Evolutionary conservation across 2,113 vertebrate species (phyloP).

Genomic region (Aix galericulata): DNA sequence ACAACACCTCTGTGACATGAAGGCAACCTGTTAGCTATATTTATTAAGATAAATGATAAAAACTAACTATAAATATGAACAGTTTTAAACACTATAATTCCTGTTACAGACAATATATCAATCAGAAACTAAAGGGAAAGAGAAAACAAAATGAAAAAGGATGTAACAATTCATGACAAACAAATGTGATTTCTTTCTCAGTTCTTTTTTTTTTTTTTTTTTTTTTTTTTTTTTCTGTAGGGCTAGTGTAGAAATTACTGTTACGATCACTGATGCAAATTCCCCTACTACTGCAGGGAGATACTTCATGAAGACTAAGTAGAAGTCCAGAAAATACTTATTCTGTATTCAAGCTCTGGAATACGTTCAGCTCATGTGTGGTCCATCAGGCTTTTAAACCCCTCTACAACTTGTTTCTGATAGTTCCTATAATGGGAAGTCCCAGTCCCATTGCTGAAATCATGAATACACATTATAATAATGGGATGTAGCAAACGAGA

Average conservation of each 20-base stretch:
- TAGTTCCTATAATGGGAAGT: background rate
- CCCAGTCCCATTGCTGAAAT: background rate
- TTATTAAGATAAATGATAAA: background rate
- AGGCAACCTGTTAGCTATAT: background rate
- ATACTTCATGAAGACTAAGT: background rate
- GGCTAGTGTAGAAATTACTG: background rate
- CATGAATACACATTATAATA: fast-evolving
- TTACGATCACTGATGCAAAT: background rate
- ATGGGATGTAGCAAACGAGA: background rate
- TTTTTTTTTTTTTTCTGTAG: background rate
- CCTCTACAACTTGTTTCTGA: background rate
- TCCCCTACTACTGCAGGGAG: background rate
- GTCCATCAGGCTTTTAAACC: background rate
- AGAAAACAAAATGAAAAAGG: background rate
- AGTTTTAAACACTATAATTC: background rate
- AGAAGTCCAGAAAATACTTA: background rate
- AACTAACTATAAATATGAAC: background rate
- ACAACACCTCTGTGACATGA: background rate
- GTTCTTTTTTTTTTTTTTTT: background rate
- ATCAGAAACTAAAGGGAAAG: background rate
- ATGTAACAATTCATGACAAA: background rate
- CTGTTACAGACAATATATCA: background rate
- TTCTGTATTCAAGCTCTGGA: background rate
- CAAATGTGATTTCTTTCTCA: background rate
- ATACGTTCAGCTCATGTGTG: background rate